phyloP scores from a whole-genome alignment of 2,888 invertebrate species.

The Lasioglossum zephyrum region DNA sequence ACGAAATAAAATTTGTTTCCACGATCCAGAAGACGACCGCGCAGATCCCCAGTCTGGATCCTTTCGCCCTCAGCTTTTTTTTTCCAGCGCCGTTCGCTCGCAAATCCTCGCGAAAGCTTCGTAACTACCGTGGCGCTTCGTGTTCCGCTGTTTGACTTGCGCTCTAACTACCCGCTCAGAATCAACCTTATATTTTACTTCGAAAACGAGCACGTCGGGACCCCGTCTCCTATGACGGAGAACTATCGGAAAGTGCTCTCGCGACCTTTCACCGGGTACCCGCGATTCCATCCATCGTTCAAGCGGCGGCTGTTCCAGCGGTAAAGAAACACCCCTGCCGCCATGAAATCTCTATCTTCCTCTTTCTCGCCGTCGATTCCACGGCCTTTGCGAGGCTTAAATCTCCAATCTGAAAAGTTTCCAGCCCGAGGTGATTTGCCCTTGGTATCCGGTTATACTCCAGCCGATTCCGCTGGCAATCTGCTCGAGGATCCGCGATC shows the following conservation, averaged over 20 bases:
- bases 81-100: constrained; percentile 2
- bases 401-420: constrained; percentile 56
- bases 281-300: constrained; percentile 14
- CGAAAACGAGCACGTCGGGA: constrained; percentile 47
- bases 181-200: constrained; percentile 77
- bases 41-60: not conserved
- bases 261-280: constrained; percentile 10
- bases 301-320: not conserved
- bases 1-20: not conserved
- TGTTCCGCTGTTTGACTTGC: constrained; percentile 75
- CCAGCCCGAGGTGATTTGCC: constrained; percentile 46
- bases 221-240: constrained; percentile 50
- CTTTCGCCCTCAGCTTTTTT: not conserved
- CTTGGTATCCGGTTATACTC: constrained; percentile 28
- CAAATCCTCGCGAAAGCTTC: constrained; percentile 54
- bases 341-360: constrained; percentile 10
- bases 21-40: not conserved
- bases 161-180: constrained; percentile 71
- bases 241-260: constrained; percentile 66
- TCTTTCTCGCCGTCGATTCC: not conserved
- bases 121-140: constrained; percentile 60
- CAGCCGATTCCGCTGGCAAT: constrained; percentile 47
- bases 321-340: not conserved
- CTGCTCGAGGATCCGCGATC: constrained; percentile 18
- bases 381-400: constrained; percentile 31